Evolutionary conservation across 1,140 invertebrate genomes (phyloP).

Genomic region (Drosophila asahinai): DNA sequence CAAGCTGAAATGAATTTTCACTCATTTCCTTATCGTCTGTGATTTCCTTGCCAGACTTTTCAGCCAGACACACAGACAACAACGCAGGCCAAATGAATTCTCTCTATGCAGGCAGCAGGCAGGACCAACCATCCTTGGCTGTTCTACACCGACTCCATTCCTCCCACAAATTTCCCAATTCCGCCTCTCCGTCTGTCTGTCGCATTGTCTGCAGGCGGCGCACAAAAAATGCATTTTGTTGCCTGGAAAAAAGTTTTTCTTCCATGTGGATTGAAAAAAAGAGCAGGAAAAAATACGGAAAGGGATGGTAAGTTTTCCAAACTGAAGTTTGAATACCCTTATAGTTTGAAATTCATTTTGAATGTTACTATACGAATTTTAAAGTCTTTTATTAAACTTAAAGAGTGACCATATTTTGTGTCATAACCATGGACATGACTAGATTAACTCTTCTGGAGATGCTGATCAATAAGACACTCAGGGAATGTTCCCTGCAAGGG

Average conservation of each 20-base stretch:
- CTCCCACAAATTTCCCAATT: neutral
- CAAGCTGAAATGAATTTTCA: constrained; percentile 78
- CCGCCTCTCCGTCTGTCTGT: constrained; percentile 33
- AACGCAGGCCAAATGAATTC: constrained; percentile 68
- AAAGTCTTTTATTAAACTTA: neutral
- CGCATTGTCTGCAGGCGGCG: constrained; percentile 67
- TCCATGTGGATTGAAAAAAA: constrained; percentile 24
- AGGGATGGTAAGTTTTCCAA: neutral
- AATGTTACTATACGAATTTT: neutral
- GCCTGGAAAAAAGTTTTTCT: constrained; percentile 62
- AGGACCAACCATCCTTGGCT: constrained; percentile 6
- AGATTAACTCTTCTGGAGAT: neutral
- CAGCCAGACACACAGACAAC: constrained; percentile 35
- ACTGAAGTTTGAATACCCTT: neutral
- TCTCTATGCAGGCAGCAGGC: constrained; percentile 72
- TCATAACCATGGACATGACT: neutral
- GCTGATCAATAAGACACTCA: neutral
- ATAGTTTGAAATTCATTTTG: neutral
- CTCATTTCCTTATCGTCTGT: constrained; percentile 84
- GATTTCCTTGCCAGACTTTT: constrained; percentile 77
- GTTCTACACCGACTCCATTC: neutral
- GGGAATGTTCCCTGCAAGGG: neutral
- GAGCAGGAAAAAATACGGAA: constrained; percentile 26
- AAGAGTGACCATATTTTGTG: neutral
- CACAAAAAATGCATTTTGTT: constrained; percentile 81